Evolutionary conservation across 2,888 invertebrate genomes (phyloP).

Genomic region (Synanthedon myopaeformis): DNA sequence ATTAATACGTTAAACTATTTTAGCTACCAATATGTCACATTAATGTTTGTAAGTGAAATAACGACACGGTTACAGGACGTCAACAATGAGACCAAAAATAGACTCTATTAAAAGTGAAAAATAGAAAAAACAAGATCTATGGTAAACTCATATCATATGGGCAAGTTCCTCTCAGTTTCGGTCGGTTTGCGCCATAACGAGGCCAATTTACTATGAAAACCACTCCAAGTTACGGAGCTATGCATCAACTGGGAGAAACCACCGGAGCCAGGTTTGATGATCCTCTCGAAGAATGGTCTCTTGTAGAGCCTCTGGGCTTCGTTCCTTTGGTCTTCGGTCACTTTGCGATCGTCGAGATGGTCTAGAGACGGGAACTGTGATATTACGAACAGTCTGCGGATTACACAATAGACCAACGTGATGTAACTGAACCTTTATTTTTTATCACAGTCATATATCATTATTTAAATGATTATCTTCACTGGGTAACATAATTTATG

Average conservation of each 20-base stretch:
- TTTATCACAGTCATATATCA: no score
- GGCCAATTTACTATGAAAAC: conserved; percentile 33
- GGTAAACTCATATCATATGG: conserved; percentile 15
- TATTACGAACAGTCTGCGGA: conserved; percentile 77
- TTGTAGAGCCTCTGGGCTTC: conserved; percentile 75
- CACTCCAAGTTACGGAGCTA: conserved; percentile 38
- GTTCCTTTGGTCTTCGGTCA: conserved; percentile 74
- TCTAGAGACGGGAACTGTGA: conserved; percentile 77
- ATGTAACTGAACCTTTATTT: no score
- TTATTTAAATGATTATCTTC: no score
- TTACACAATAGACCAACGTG: no score
- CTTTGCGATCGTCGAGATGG: conserved; percentile 77
- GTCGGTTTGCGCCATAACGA: conserved; percentile 33
- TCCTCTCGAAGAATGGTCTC: conserved; percentile 69
- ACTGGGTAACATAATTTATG: no score
- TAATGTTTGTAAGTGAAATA: no score
- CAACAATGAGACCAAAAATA: no score
- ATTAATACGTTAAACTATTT: no score
- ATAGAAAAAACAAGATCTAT: no score
- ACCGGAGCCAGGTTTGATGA: conserved; percentile 32
- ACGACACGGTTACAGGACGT: no score
- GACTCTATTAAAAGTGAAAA: background rate
- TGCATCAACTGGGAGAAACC: conserved; percentile 37
- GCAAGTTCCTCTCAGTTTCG: conserved; percentile 22
- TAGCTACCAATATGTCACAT: no score